Evolutionary conservation across 2,113 vertebrate genomes (phyloP), one percentile per base, ranked within the genome.

Genomic region (Nansenia antarctica): DNA sequence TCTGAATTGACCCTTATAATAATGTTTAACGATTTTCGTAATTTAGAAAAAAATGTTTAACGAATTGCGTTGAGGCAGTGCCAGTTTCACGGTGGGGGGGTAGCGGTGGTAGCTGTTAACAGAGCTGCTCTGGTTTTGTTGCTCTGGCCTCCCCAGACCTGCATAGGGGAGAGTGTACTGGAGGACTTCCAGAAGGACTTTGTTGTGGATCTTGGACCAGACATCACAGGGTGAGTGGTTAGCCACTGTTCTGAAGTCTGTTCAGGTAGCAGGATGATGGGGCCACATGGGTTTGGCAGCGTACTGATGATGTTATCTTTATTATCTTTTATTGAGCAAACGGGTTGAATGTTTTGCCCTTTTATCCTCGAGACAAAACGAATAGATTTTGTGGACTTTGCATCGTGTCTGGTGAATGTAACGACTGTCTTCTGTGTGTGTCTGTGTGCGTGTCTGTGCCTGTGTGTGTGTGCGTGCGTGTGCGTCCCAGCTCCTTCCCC

Each of bases 101-200:
- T n/a, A n/a, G n/a, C n/a, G n/a, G n/a, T n/a, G 45, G 18, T 30
- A 34, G 4, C 29, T 74, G 52, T 22, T 0, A 5, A 61, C 24
- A 3, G 18, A 34, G 20, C 57, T 47, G 27, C 20, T 9, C 15
- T 26, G 1, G 1, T 18, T 65, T 1, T 61, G 11, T 26, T 70
- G 15, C 60, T 2, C 69, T 78, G 0, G 78, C 9, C n/a, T n/a
- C n/a, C n/a, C 34, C 42, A 92, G 92, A 83, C 87, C 0, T 88
- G 87, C 58, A 93, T 96, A 63, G 92, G 90, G 12, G 93, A 90
- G 69, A 94, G 82, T 60, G 93, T 97, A 71, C 84, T 95, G 32
- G 91, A 93, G 62, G 92, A 95, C 73, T 99, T 99, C 70, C 95
- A 98, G 73, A 90, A 83, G 45, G 94, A 96, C 74, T 99, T 96